Percentiles rank a stretch among this genome's conserved stretches.
These are phyloP conservation scores for Echiichthys vipera DNA, from an alignment of 2,797 vertebrate genomes.

Conservation along the genomic window DNA sequence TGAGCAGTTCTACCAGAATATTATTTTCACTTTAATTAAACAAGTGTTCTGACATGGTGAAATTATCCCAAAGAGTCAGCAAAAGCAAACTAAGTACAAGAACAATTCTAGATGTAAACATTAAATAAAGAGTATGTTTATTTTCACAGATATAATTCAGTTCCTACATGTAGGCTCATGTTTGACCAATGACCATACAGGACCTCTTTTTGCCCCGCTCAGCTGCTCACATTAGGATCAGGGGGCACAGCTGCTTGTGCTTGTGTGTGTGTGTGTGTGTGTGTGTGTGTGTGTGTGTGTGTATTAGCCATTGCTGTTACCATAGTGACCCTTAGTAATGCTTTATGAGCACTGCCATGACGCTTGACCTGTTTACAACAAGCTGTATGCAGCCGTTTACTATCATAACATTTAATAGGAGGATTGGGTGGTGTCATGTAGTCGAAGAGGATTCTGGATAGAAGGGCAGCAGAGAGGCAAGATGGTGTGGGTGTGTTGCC, in stretches of 20 bases:
- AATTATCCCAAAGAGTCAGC: background rate
- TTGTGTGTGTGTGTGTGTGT: background rate
- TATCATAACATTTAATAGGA: conserved; percentile 20
- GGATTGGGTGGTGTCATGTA: conserved; percentile 27
- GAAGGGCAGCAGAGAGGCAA: conserved; percentile 56
- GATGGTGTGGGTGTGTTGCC: conserved; percentile 78
- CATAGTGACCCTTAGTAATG: conserved; percentile 4
- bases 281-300: conserved; percentile 3
- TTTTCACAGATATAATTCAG: background rate
- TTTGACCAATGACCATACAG: background rate
- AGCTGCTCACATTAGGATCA: background rate
- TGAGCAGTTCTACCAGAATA: background rate
- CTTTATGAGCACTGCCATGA: background rate
- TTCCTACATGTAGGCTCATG: background rate
- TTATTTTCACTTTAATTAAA: background rate
- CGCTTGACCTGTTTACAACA: conserved; percentile 1
- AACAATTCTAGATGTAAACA: background rate
- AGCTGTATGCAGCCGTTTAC: conserved; percentile 8
- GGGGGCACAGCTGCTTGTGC: background rate
- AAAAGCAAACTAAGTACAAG: background rate
- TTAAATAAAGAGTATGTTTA: background rate
- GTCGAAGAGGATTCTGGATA: conserved; percentile 30
- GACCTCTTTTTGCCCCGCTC: background rate
- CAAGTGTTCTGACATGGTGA: background rate
- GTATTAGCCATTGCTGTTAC: background rate